Evolutionary conservation across 2,113 vertebrate genomes (phyloP).

Genomic region (Hypomesus transpacificus): DNA sequence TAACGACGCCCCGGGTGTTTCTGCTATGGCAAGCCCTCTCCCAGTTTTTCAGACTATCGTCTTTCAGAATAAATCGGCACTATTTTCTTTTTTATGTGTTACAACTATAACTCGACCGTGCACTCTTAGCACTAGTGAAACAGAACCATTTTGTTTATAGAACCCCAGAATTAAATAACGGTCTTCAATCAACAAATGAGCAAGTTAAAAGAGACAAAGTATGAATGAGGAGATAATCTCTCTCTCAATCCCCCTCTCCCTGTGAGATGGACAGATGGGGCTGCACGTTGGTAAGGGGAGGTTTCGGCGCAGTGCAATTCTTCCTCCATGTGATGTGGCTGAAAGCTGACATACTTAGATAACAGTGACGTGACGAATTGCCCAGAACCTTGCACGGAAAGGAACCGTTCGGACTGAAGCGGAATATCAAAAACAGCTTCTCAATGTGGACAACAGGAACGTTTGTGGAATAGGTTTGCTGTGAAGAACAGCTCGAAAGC

Average conservation of each 20-base stretch:
- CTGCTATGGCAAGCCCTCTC: not conserved
- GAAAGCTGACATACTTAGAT: too few species aligned
- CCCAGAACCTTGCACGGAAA: too few species aligned
- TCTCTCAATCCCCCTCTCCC: not conserved
- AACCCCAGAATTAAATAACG: not conserved
- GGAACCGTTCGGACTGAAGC: too few species aligned
- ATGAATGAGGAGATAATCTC: not conserved
- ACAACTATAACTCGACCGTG: not conserved
- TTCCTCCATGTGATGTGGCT: too few species aligned
- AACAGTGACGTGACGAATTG: too few species aligned
- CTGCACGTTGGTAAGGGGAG: not conserved
- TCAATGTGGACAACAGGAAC: too few species aligned
- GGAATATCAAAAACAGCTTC: too few species aligned
- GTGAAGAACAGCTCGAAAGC: too few species aligned
- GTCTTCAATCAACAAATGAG: too few species aligned
- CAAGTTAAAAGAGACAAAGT: not conserved
- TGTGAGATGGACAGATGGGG: not conserved
- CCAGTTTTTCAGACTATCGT: not conserved
- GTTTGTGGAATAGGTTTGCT: too few species aligned
- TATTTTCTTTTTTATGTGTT: not conserved
- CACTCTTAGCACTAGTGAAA: not conserved
- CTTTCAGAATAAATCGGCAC: not conserved
- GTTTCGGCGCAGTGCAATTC: not conserved
- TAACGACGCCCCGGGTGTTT: not conserved
- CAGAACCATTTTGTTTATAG: not conserved